phyloP scores from a whole-genome alignment of 2,888 invertebrate genomes.

The Hydrotaea cyrtoneurina region DNA sequence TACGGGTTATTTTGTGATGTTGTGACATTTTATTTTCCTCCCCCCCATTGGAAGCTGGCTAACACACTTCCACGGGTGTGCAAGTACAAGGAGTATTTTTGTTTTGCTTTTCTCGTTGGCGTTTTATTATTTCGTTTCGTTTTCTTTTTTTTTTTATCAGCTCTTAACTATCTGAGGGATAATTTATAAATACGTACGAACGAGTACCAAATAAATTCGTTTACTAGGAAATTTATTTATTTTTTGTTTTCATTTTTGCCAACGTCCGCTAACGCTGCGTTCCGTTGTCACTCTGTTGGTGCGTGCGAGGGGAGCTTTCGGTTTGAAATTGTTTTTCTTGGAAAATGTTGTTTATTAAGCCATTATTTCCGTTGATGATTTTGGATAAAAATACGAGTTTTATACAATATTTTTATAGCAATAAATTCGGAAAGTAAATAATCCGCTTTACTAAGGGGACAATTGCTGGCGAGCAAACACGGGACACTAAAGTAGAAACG shows the following conservation, averaged over 20 bases:
- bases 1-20: background rate
- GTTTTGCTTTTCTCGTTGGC: background rate
- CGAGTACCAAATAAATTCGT: slow-evolving; percentile 59
- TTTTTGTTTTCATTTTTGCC: slow-evolving; percentile 45
- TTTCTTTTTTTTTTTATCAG: slow-evolving; percentile 59
- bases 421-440: slow-evolving; percentile 54
- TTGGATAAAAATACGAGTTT: slow-evolving; percentile 61
- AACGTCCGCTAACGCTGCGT: slow-evolving; percentile 3
- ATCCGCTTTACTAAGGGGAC: slow-evolving; percentile 44
- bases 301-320: background rate
- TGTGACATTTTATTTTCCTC: slow-evolving; percentile 33
- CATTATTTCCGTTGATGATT: slow-evolving; percentile 63
- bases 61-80: background rate
- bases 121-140: slow-evolving; percentile 17
- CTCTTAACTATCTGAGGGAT: slow-evolving; percentile 68
- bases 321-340: slow-evolving; percentile 45
- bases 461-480: slow-evolving; percentile 12
- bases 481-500: background rate
- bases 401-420: slow-evolving; percentile 45
- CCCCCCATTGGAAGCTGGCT: background rate
- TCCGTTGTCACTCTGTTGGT: slow-evolving; percentile 23
- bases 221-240: slow-evolving; percentile 58
- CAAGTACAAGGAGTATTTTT: slow-evolving; percentile 19
- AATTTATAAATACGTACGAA: slow-evolving; percentile 69
- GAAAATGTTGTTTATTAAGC: slow-evolving; percentile 61